A percentile compares a stretch with the other conserved stretches of the same genome.
Evolutionary conservation across 2,113 vertebrate species (phyloP).

Genomic region (Poeciliopsis prolifica): DNA sequence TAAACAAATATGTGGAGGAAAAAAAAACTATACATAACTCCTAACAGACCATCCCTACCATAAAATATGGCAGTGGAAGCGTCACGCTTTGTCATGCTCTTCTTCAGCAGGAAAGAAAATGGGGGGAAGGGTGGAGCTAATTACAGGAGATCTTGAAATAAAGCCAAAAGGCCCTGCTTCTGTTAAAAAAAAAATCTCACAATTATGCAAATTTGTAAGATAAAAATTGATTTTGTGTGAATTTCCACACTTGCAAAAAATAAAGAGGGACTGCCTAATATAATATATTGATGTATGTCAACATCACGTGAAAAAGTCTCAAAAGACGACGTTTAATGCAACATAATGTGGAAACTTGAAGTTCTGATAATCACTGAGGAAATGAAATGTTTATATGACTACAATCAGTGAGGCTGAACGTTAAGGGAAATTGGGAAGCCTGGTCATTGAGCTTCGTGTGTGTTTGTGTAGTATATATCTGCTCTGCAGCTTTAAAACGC

Average conservation of each 20-base stretch:
- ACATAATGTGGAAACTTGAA: not conserved
- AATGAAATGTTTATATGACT: not conserved
- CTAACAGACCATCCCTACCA: no score
- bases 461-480: conserved; percentile 33
- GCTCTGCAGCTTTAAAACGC: conserved; percentile 28
- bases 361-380: not conserved
- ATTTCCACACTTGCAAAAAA: no score
- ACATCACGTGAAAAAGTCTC: not conserved
- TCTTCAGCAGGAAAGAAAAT: no score
- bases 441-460: conserved; percentile 25
- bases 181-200: no score
- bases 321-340: not conserved
- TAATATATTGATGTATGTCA: not conserved
- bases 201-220: not conserved
- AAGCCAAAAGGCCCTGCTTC: no score
- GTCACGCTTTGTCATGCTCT: no score
- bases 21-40: no score
- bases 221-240: no score
- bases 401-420: conserved; percentile 24
- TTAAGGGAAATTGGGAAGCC: conserved; percentile 9
- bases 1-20: not conserved
- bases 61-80: no score
- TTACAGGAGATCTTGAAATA: no score
- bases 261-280: not conserved
- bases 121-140: no score